Evolutionary conservation across 2,113 vertebrate species (phyloP), one percentile per base, ranked within the genome.

Genomic region (Columba janthina): DNA sequence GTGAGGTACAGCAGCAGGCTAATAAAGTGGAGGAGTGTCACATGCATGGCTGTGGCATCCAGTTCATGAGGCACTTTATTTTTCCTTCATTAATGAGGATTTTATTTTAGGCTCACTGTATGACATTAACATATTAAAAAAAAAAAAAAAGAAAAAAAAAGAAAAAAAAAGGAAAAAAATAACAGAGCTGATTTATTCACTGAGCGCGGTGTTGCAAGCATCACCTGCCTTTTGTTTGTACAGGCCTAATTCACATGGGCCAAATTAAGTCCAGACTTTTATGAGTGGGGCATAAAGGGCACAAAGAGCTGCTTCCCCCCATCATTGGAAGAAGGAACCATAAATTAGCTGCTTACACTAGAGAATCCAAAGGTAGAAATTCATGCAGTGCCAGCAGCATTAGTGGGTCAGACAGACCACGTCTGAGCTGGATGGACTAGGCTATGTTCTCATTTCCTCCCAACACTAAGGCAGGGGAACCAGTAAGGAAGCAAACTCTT

Each of bases 51-150:
- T 87, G 90, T 73, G 66, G 82, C 81, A 88, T 91, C 84, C 93
- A 81, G 91, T 77, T 69, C 93, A 94, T 70, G 83, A 96, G 81
- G 56, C 0, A 1, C 84, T 94, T 85, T 86, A 83, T 28, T 91
- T 93, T 79, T 51, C 73, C 88, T 90, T 96, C 94, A 88, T 96
- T 97, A 97, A 94, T 84, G 96, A 97, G 96, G 79, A 75, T 89
- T 97, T 97, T 96, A 94, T 94, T 96, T 97, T 92, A 89, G 93
- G 83, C 93, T 93, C 91, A 54, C 76, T 86, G 83, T 94, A 91
- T 62, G 60, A 71, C 85, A 94, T 97, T 96, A 96, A 92, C 95
- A 96, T 95, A 90, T 80, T 90, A 6, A 42, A 80, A 91, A 88
- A 91, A 54, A 21, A 32, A 20, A 18, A 4, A 91, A 69, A 14